Conservation (phyloP, 2,888 invertebrate genomes). For the Oligia fasciuncula region DNA sequence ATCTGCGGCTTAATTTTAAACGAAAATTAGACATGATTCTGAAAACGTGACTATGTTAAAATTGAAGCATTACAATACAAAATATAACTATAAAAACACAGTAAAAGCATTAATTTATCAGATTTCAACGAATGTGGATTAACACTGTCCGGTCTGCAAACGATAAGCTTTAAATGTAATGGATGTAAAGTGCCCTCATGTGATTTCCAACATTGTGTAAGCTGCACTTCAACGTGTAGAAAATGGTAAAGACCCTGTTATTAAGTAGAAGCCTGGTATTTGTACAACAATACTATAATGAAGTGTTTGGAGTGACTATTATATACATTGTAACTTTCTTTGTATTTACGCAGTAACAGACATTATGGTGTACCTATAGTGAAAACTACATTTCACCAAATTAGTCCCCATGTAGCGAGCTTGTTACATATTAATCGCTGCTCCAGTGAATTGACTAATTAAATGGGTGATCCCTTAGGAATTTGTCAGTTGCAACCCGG, state of each 20-base stretch:
- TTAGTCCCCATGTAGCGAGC: not conserved
- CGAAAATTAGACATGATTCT: not conserved
- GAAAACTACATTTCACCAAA: not conserved
- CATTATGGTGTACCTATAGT: too few relatives aligned
- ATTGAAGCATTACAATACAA: not conserved
- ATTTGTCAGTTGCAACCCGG: not conserved
- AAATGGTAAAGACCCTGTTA: constrained; percentile 37
- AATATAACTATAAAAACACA: not conserved
- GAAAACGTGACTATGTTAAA: not conserved
- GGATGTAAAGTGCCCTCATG: constrained; percentile 22
- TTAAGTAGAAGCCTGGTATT: constrained; percentile 38
- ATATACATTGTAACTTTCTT: constrained; percentile 27
- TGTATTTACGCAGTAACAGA: constrained; percentile 4
- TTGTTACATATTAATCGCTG: not conserved
- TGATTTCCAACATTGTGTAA: constrained; percentile 26
- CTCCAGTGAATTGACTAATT: not conserved
- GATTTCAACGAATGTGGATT: constrained; percentile 12
- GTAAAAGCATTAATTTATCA: not conserved
- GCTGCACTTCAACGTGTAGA: constrained; percentile 38
- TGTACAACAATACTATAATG: constrained; percentile 7
- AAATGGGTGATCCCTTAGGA: not conserved
- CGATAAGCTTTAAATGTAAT: constrained; percentile 33
- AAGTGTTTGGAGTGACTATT: constrained; percentile 10
- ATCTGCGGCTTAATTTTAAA: not conserved
- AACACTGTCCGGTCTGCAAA: not conserved